Conservation (phyloP, 2,888 invertebrate genomes). For the Bunonema sp. region DNA sequence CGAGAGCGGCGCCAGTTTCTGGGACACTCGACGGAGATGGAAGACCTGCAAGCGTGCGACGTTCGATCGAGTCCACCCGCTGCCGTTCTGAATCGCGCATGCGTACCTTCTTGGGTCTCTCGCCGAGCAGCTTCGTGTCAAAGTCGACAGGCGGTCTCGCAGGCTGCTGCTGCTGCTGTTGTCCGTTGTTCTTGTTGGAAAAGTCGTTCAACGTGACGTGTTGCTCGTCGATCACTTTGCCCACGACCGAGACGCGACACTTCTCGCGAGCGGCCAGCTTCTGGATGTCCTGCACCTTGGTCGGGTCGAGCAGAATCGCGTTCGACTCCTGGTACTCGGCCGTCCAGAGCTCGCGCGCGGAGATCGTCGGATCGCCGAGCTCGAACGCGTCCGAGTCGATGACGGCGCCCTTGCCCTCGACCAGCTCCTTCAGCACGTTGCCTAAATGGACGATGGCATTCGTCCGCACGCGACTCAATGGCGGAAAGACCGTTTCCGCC, state of each 20-base stretch:
- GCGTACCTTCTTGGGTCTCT: slow-evolving; percentile 48
- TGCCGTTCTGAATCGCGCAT: too few relatives aligned
- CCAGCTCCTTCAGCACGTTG: slow-evolving; percentile 86
- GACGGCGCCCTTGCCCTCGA: slow-evolving; percentile 75
- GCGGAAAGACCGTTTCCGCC: slow-evolving; percentile 60
- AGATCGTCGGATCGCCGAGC: slow-evolving; percentile 83
- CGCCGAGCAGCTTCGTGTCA: slow-evolving; percentile 17
- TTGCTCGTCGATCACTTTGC: slow-evolving; percentile 63
- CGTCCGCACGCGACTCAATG: not conserved
- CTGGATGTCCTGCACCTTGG: slow-evolving; percentile 56
- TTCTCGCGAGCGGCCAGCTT: slow-evolving; percentile 70
- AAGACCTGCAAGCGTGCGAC: slow-evolving; percentile 54
- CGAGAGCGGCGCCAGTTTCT: slow-evolving; percentile 10
- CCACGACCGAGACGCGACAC: slow-evolving; percentile 80
- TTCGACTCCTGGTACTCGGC: slow-evolving; percentile 65
- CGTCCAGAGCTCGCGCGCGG: slow-evolving; percentile 83
- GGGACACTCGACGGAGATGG: slow-evolving; percentile 46
- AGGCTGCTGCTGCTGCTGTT: not conserved
- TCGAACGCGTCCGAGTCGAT: slow-evolving; percentile 72
- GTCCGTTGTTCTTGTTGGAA: not conserved
- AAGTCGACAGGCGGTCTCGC: slow-evolving; percentile 18
- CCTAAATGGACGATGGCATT: too few relatives aligned
- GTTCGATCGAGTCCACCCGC: too few relatives aligned
- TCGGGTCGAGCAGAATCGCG: slow-evolving; percentile 59
- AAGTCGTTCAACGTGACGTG: slow-evolving; percentile 1